Base-by-base conservation (phyloP, 2,797 vertebrate species). In the Poliocrania exsul region DNA sequence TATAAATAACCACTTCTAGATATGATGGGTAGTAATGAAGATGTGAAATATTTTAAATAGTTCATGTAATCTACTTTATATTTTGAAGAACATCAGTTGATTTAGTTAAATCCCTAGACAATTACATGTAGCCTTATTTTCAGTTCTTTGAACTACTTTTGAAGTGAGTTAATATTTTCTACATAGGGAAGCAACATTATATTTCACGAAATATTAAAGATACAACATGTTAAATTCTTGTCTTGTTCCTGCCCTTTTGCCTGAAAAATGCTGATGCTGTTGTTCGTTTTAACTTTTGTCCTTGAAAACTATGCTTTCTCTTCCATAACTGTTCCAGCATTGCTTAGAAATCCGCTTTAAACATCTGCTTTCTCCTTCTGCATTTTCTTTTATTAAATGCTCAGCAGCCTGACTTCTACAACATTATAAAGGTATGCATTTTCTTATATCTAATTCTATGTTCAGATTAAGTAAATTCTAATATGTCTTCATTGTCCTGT, bases 371-470 rank as follows among this genome's bases (percentile, higher is more conserved):
- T 96, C 93, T 97, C 84, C 95, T 96, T 96, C 96, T 97, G 91
- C 94, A 86, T 96, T 96, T 96, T 95, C 94, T 96, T 92, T 96
- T 85, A 53, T 77, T 61, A 90, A 95, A 97, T 60, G 72, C 84
- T 97, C 95, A 95, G 92, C 97, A 97, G 96, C 95, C 96, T 96
- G 97, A 97, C 95, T 98, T 98, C 97, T 97, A 97, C 95, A 98
- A 58, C 90, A 91, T 95, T 97, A 96, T 97, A 97, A 98, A 97
- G 97, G 95, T 97, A 97, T 90, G 96, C 75, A 13, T 93, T 97
- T 97, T 94, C 35, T 86, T 94, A 58, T 67, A 47, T 96, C 88
- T 47, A 58, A 84, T 95, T 90, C 95, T 86, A 79, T 18, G 10
- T 84, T 60, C 44, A 56, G 33, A 71, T 69, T 88, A 86, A 85